Percentiles rank a stretch among this genome's conserved stretches.
phyloP scores from a whole-genome alignment of 2,888 invertebrate genomes.

The Stenichneumon culpator region DNA sequence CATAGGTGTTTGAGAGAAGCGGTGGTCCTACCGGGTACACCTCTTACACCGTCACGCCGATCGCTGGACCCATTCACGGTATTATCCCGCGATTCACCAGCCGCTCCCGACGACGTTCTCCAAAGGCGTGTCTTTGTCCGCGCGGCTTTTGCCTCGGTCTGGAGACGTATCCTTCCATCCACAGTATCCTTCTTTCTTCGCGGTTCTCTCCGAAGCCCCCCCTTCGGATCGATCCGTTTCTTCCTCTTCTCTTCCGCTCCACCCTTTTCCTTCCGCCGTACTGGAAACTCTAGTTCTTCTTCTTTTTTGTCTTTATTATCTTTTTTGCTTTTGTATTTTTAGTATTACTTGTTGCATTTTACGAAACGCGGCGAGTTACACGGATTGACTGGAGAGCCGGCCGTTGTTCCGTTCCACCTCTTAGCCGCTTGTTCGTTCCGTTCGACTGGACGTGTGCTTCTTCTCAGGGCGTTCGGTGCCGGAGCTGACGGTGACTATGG shows the following conservation, averaged over 20 bases:
- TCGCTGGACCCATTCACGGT: constrained; percentile 73
- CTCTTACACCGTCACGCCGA: constrained; percentile 65
- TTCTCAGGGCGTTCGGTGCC: constrained; percentile 40
- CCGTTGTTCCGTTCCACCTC: constrained; percentile 61
- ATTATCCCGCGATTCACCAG: constrained; percentile 76
- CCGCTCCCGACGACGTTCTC: constrained; percentile 53
- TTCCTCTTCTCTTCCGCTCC: constrained; percentile 49
- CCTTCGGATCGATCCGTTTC: constrained; percentile 38
- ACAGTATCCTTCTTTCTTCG: constrained; percentile 43
- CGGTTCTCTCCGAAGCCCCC: constrained; percentile 53
- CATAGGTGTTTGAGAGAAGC: constrained; percentile 26
- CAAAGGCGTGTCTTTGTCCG: constrained; percentile 60
- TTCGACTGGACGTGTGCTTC: constrained; percentile 52
- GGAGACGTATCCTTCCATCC: too few species aligned
- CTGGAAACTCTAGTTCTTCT: constrained; percentile 33
- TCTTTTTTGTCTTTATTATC: constrained; percentile 9
- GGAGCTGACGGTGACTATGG: constrained; percentile 40
- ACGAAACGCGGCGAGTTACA: constrained; percentile 62
- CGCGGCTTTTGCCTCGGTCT: constrained; percentile 58
- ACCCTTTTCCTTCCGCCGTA: constrained; percentile 39
- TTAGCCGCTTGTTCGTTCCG: constrained; percentile 71
- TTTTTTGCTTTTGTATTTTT: constrained; percentile 4
- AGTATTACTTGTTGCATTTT: constrained; percentile 46
- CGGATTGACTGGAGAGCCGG: constrained; percentile 56
- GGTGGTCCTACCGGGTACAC: constrained; percentile 11